Evolutionary conservation across 2,797 vertebrate genomes (phyloP).

Genomic region (Cryptoblepharus egeriae): DNA sequence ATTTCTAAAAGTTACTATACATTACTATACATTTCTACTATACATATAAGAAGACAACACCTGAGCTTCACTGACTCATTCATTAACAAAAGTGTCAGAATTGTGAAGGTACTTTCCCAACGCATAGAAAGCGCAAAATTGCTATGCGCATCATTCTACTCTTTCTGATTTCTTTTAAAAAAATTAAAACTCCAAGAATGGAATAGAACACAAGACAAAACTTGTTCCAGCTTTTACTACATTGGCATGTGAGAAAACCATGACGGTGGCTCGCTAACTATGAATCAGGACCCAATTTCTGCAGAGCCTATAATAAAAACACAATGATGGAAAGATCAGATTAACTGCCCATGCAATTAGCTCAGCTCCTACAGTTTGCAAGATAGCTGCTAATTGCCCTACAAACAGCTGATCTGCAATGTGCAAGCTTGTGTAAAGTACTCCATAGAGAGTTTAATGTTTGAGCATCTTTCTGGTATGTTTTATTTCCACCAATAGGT

Average conservation of each 20-base stretch:
- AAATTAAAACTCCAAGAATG: background rate
- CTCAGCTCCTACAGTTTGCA: no score
- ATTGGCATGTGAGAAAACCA: background rate
- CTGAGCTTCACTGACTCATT: constrained; percentile 14
- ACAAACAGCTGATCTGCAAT: no score
- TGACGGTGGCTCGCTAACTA: no score
- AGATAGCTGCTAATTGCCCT: no score
- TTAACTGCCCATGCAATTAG: no score
- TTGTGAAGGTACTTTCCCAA: background rate
- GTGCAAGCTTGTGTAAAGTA: no score
- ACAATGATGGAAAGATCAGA: no score
- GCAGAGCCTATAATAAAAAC: no score
- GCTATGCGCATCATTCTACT: background rate
- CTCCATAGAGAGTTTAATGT: no score
- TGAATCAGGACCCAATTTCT: no score
- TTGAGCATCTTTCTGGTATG: no score
- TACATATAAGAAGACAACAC: background rate
- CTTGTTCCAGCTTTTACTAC: background rate
- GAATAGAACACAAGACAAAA: background rate
- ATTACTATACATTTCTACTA: background rate
- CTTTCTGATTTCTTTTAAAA: background rate
- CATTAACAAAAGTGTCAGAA: background rate
- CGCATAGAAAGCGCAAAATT: constrained; percentile 1
- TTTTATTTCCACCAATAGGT: no score
- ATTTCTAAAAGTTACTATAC: background rate